A percentile compares a stretch with the other conserved stretches of the same genome.
Conservation (phyloP, 2,797 vertebrate genomes). For the Oreonectes daqikongensis region DNA sequence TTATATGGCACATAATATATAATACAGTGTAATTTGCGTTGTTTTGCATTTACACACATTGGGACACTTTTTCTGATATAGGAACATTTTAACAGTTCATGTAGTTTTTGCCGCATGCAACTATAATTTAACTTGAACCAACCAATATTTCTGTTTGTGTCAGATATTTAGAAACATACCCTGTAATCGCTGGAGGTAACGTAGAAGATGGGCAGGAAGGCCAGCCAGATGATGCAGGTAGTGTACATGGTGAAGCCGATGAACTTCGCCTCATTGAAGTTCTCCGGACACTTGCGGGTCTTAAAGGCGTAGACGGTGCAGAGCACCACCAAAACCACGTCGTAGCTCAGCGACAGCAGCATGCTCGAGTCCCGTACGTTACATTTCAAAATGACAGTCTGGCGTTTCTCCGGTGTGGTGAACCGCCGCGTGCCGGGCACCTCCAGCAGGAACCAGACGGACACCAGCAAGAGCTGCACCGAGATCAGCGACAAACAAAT, state of each 20-base stretch:
- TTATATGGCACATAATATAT: not conserved
- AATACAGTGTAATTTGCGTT: no score
- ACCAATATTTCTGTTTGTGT: constrained; percentile 26
- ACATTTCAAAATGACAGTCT: constrained; percentile 97
- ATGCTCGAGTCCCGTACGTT: constrained; percentile 97
- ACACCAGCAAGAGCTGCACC: constrained; percentile 92
- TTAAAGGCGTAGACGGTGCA: constrained; percentile 99
- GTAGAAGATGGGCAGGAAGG: constrained; percentile 98
- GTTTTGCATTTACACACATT: no score
- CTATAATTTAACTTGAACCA: constrained; percentile 13
- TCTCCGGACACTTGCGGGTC: constrained; percentile 98
- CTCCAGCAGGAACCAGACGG: constrained; percentile 93
- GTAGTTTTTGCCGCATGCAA: no score
- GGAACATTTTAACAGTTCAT: no score
- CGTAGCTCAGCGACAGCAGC: constrained; percentile 94
- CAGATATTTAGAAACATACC: constrained; percentile 76
- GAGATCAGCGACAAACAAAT: constrained; percentile 96
- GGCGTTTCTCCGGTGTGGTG: constrained; percentile 90
- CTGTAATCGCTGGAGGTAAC: constrained; percentile 99
- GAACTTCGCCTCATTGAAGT: constrained; percentile 99
- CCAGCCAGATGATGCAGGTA: constrained; percentile 99
- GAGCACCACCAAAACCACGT: constrained; percentile 94
- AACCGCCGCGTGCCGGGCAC: constrained; percentile 90
- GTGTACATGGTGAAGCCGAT: constrained; percentile 99
- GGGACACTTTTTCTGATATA: no score